These are phyloP conservation scores for Platynereis dumerilii DNA, from an alignment of 2,888 invertebrate genomes.

Conservation along the genomic window DNA sequence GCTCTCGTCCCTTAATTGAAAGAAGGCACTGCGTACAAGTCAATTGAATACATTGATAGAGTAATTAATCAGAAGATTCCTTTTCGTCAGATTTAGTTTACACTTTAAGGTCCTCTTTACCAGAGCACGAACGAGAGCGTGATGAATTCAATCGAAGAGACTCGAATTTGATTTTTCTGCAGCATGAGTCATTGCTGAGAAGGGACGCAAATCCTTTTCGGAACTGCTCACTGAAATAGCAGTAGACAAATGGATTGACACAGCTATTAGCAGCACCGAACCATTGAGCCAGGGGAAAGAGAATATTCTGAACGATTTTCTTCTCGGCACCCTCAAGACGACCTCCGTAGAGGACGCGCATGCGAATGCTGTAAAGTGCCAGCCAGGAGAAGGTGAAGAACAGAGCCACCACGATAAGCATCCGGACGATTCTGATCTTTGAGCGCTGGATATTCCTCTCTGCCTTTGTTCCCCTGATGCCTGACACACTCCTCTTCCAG, in stretches of 20 bases:
- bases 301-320: slow-evolving; percentile 47
- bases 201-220: slow-evolving; percentile 26
- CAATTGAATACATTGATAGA: no score
- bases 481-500: slow-evolving; percentile 85
- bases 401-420: slow-evolving; percentile 90
- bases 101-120: no score
- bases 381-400: slow-evolving; percentile 93
- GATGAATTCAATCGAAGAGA: no score
- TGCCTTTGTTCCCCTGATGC: slow-evolving; percentile 73
- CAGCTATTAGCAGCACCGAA: slow-evolving; percentile 92
- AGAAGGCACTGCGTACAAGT: no score
- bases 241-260: slow-evolving; percentile 93
- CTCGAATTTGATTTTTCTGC: slow-evolving; percentile 12
- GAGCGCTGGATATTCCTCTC: slow-evolving; percentile 72
- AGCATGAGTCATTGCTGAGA: slow-evolving; percentile 25
- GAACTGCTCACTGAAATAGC: slow-evolving; percentile 72
- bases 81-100: no score
- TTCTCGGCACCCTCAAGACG: slow-evolving; percentile 20
- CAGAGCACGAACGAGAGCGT: no score
- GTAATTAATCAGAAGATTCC: no score
- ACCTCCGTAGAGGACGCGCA: slow-evolving; percentile 81
- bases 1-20: no score
- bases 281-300: slow-evolving; percentile 90
- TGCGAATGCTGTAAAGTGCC: slow-evolving; percentile 88
- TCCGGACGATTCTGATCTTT: slow-evolving; percentile 92